phyloP scores from a whole-genome alignment of 37 sponge, comb jelly and placozoan genomes.

The Chondrilla cf. caribensis region DNA sequence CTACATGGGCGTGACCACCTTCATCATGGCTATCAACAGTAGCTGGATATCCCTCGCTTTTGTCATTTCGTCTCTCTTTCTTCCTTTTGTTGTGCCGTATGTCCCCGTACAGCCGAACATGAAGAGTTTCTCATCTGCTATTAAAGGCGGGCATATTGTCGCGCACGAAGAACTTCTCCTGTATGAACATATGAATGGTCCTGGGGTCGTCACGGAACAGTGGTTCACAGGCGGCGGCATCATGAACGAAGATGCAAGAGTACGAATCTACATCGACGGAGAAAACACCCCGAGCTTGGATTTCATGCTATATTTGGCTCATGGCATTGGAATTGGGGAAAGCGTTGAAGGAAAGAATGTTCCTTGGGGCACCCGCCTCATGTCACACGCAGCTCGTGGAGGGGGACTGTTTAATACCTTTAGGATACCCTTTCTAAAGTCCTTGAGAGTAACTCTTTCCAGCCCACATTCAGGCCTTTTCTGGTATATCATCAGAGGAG shows the following conservation, averaged over 20 bases:
- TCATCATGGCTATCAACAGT: too few relatives aligned
- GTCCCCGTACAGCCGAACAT: slow-evolving; percentile 46
- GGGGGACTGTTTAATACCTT: slow-evolving; percentile 52
- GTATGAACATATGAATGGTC: slow-evolving; percentile 47
- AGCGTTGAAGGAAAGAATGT: slow-evolving; percentile 1
- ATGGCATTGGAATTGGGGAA: slow-evolving; percentile 57
- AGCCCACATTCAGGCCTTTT: slow-evolving; percentile 33
- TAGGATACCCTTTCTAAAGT: slow-evolving; percentile 58
- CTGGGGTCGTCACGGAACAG: slow-evolving; percentile 85
- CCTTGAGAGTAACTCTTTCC: slow-evolving; percentile 60
- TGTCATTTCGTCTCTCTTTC: too few relatives aligned
- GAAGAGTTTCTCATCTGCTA: slow-evolving; percentile 69
- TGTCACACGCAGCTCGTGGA: slow-evolving; percentile 53
- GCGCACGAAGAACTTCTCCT: slow-evolving; percentile 52
- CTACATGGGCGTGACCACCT: too few relatives aligned
- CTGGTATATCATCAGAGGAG: slow-evolving; percentile 73
- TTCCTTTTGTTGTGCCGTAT: neutral
- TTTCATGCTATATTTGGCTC: slow-evolving; percentile 58
- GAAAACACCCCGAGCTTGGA: slow-evolving; percentile 63
- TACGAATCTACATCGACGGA: slow-evolving; percentile 72
- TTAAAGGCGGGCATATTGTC: slow-evolving; percentile 53
- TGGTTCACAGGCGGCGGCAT: slow-evolving; percentile 54
- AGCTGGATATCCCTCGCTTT: too few relatives aligned
- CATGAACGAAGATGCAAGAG: slow-evolving; percentile 57
- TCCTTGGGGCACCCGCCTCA: slow-evolving; percentile 65